A percentile compares a stretch with the other conserved stretches of the same genome.
These are phyloP conservation scores for Sceliomorpha sp. DNA, from an alignment of 2,888 invertebrate species.

Conservation along the genomic window DNA sequence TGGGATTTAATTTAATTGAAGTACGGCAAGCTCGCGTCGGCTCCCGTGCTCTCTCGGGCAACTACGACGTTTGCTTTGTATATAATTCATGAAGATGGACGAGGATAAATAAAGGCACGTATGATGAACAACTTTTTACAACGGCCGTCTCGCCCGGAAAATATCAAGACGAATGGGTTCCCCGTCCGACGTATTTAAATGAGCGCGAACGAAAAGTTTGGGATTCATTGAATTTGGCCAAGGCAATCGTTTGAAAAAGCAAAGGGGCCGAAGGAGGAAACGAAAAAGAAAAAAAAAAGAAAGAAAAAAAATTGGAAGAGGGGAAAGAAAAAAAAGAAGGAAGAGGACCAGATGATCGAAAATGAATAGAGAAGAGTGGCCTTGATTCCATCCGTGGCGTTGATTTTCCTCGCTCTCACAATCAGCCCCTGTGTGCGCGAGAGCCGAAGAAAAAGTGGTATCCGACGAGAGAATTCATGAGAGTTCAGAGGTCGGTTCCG, in stretches of 20 bases:
- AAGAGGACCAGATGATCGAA: constrained; percentile 3
- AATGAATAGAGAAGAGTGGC: no score
- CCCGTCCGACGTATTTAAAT: constrained; percentile 51
- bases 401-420: constrained; percentile 47
- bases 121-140: constrained; percentile 50
- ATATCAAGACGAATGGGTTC: constrained; percentile 38
- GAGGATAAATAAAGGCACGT: constrained; percentile 50
- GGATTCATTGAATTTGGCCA: constrained; percentile 32
- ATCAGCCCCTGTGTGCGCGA: constrained; percentile 32
- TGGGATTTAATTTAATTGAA: constrained; percentile 44
- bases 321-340: neutral
- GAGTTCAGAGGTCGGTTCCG: constrained; percentile 28
- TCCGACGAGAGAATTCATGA: constrained; percentile 20
- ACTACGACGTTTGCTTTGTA: constrained; percentile 41
- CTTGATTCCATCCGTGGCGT: constrained; percentile 43
- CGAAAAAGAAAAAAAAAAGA: neutral
- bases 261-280: no score
- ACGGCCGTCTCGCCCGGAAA: constrained; percentile 32
- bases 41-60: neutral
- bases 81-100: constrained; percentile 51
- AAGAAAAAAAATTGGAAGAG: neutral
- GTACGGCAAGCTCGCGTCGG: constrained; percentile 5
- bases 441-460: constrained; percentile 22
- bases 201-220: constrained; percentile 41
- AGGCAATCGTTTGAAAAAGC: no score